Conservation (phyloP, 2,797 vertebrate genomes). For the Muraenolepis orangiensis region DNA sequence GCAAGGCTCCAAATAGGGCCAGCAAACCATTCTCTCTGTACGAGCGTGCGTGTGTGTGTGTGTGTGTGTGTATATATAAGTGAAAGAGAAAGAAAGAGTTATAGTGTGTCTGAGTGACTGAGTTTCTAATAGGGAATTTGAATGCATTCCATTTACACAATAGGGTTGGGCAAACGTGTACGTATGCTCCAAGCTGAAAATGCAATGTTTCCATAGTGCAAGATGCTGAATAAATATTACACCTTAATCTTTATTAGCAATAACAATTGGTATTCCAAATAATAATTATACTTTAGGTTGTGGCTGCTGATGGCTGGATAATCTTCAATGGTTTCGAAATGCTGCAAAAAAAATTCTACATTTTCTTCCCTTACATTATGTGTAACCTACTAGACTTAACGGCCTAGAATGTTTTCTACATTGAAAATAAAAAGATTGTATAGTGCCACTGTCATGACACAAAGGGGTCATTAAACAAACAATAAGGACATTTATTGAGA, state of each 20-base stretch:
- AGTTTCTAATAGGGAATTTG: neutral
- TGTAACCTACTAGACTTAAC: too few species aligned
- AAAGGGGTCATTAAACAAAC: too few species aligned
- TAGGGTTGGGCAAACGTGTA: neutral
- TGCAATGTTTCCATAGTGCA: neutral
- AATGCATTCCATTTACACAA: neutral
- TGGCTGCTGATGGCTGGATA: neutral
- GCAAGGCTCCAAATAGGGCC: constrained; percentile 63
- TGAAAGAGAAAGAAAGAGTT: neutral
- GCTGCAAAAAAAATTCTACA: too few species aligned
- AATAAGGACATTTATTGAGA: too few species aligned
- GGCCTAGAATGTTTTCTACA: too few species aligned
- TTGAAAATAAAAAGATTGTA: too few species aligned
- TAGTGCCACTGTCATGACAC: too few species aligned
- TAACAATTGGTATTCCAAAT: neutral
- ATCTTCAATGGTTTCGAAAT: too few species aligned
- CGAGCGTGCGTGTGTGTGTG: constrained; percentile 27
- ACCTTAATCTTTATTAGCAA: neutral
- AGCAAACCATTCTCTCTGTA: constrained; percentile 42
- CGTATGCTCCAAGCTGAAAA: neutral
- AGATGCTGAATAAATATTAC: neutral
- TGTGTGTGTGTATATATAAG: constrained; percentile 35
- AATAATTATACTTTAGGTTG: neutral
- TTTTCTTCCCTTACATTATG: too few species aligned
- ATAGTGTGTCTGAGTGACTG: neutral